Percentiles rank a stretch among this genome's conserved stretches.
phyloP scores from a whole-genome alignment of 1,140 invertebrate genomes.

The Probaryconus sp. region DNA sequence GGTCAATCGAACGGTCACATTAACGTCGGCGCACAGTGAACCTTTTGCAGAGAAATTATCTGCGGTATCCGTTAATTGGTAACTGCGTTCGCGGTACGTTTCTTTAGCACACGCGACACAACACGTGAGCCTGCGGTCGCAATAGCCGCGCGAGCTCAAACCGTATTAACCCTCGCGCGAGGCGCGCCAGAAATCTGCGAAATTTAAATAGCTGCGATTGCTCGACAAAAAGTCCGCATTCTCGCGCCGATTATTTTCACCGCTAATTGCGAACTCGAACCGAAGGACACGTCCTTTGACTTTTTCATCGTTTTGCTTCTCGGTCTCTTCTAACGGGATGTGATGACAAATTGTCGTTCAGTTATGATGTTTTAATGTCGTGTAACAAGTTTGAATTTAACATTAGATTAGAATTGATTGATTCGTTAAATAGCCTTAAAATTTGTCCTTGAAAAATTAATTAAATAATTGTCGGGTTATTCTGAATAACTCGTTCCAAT shows the following conservation, averaged over 20 bases:
- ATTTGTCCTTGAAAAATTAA: too few species aligned
- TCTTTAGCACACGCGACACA: constrained; percentile 54
- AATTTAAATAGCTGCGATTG: constrained; percentile 61
- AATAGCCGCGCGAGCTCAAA: neutral
- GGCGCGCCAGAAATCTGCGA: constrained; percentile 53
- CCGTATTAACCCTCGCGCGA: constrained; percentile 9
- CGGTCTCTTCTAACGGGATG: constrained; percentile 11
- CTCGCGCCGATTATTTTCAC: constrained; percentile 53
- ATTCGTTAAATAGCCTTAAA: too few species aligned
- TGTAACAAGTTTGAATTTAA: too few species aligned
- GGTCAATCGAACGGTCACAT: constrained; percentile 19
- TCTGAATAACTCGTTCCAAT: too few species aligned
- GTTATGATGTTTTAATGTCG: too few species aligned
- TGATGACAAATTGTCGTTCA: constrained; percentile 27
- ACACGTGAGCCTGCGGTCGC: neutral
- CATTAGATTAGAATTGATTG: too few species aligned
- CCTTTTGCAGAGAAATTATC: constrained; percentile 52
- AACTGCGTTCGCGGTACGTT: constrained; percentile 41
- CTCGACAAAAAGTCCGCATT: constrained; percentile 54
- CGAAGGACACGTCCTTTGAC: too few species aligned
- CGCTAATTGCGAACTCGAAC: constrained; percentile 47
- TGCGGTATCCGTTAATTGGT: constrained; percentile 62
- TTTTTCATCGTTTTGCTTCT: too few species aligned
- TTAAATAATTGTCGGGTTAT: too few species aligned
- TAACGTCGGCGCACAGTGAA: constrained; percentile 26